A percentile compares a stretch with the other conserved stretches of the same genome.
phyloP scores from a whole-genome alignment of 2,113 vertebrate genomes.

The Nannobrachium achirus region DNA sequence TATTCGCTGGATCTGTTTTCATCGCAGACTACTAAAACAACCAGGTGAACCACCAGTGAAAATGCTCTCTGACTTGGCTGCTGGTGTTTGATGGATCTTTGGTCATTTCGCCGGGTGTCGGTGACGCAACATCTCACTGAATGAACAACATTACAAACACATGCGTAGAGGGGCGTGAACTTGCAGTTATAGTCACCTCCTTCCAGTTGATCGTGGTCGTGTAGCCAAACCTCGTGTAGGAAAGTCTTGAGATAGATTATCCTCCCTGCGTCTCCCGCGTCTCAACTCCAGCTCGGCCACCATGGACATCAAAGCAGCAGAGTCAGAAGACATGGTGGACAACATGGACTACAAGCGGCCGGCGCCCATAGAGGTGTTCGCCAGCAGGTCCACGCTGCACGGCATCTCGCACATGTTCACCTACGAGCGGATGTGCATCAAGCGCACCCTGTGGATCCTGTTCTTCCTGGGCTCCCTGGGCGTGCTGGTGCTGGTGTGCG shows the following conservation, averaged over 20 bases:
- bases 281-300: slow-evolving; percentile 25
- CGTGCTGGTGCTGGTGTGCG: slow-evolving; percentile 89
- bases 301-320: slow-evolving; percentile 94
- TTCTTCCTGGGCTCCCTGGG: slow-evolving; percentile 93
- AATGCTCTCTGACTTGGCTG: slow-evolving; percentile 39
- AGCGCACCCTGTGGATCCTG: slow-evolving; percentile 92
- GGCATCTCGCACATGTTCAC: slow-evolving; percentile 99
- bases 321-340: slow-evolving; percentile 92
- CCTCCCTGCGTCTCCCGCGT: background rate
- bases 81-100: background rate
- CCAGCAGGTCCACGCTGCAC: slow-evolving; percentile 96
- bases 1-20: slow-evolving; percentile 16
- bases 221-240: background rate
- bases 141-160: slow-evolving; percentile 42
- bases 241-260: background rate
- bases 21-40: background rate
- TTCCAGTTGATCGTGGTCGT: slow-evolving; percentile 31
- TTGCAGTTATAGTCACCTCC: slow-evolving; percentile 46
- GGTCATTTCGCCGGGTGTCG: slow-evolving; percentile 40
- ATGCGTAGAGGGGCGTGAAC: slow-evolving; percentile 77
- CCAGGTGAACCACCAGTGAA: too few species aligned
- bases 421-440: slow-evolving; percentile 91
- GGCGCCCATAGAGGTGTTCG: slow-evolving; percentile 93
- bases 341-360: slow-evolving; percentile 84
- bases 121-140: slow-evolving; percentile 70